Conservation (phyloP, 2,888 invertebrate species). For the Cephus nigrinus region DNA sequence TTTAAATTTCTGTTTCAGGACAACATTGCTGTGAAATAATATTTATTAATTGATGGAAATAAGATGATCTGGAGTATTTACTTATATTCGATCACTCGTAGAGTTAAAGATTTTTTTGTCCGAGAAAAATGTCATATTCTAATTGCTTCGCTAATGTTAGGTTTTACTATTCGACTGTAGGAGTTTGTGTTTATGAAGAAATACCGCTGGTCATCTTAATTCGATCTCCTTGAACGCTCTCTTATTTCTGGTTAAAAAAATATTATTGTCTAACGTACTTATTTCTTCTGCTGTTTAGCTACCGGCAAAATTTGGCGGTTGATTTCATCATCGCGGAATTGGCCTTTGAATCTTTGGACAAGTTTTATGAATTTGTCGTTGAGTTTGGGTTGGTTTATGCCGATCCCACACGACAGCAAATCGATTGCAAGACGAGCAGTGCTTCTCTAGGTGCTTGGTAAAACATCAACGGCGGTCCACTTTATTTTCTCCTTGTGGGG, state of each 20-base stretch:
- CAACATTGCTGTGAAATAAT: conserved; percentile 33
- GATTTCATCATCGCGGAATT: conserved; percentile 88
- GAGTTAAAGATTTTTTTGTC: conserved; percentile 15
- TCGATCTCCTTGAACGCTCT: conserved; percentile 18
- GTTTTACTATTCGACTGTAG: too few species aligned
- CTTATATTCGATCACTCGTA: conserved; percentile 19
- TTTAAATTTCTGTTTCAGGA: conserved; percentile 63
- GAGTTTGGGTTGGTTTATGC: conserved; percentile 82
- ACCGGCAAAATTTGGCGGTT: conserved; percentile 91
- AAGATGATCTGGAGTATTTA: conserved; percentile 26
- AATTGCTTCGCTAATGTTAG: too few species aligned
- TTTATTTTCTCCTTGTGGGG: neutral
- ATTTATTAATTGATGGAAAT: conserved; percentile 4
- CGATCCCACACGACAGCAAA: conserved; percentile 76
- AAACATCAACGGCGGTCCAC: conserved; percentile 17
- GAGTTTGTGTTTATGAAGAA: too few species aligned
- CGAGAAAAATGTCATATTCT: neutral
- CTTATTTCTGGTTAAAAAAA: conserved; percentile 18
- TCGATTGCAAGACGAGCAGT: conserved; percentile 91
- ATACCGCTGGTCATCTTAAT: conserved; percentile 14
- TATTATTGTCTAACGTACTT: conserved; percentile 66
- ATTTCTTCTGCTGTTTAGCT: conserved; percentile 77
- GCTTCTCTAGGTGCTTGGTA: conserved; percentile 63
- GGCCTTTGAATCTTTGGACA: conserved; percentile 86
- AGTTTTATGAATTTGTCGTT: conserved; percentile 89